phyloP scores from a whole-genome alignment of 2,797 vertebrate species.

The Rachycentron canadum region DNA sequence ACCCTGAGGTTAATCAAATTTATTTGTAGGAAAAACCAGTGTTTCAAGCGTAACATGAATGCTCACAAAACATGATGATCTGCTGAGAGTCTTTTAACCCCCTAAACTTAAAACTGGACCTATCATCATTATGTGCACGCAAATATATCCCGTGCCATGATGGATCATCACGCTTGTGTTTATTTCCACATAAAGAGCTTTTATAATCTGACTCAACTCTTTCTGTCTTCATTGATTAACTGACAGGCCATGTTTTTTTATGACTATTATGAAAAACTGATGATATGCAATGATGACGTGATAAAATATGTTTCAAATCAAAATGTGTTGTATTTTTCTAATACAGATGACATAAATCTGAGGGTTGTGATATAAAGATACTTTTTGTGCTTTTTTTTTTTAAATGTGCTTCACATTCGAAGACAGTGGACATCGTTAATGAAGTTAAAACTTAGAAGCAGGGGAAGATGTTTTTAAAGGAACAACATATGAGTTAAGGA shows the following conservation, averaged over 20 bases:
- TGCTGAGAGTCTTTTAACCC: not conserved
- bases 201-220: not conserved
- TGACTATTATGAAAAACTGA: not conserved
- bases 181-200: not conserved
- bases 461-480: conserved; percentile 24
- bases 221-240: not conserved
- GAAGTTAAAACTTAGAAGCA: conserved; percentile 25
- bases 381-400: conserved; percentile 5
- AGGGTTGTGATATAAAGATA: not conserved
- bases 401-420: not conserved
- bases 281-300: not conserved
- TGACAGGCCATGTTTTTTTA: not conserved
- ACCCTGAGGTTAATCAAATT: too few relatives aligned
- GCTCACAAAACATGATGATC: not conserved
- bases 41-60: too few relatives aligned
- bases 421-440: conserved; percentile 36
- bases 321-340: not conserved
- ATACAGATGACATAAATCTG: not conserved
- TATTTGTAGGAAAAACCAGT: too few relatives aligned
- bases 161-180: not conserved
- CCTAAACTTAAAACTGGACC: not conserved
- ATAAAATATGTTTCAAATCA: not conserved
- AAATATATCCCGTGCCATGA: not conserved
- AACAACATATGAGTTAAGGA: conserved; percentile 35
- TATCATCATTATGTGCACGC: not conserved